Base-by-base conservation (phyloP, 2,888 invertebrate genomes). In the Phortica magna region DNA sequence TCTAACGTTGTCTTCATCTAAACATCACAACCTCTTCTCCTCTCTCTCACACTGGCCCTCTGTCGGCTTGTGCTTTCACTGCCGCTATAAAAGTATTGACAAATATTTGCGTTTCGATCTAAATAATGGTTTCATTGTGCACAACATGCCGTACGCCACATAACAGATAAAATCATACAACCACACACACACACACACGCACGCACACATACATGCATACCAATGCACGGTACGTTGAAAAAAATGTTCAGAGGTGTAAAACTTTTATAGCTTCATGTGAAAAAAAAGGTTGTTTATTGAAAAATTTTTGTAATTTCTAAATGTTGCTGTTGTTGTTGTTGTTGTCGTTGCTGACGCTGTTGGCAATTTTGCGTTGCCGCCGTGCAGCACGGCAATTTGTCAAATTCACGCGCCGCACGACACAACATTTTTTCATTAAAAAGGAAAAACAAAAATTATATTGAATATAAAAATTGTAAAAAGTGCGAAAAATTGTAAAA, bases 81-180 rank as follows among this genome's bases (percentile, higher is more conserved):
- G 65, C 12, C 42, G 42, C 68, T 43, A 43, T 17, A 31, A 68
- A 68, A 68, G 43, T 68, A 68, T 68, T 68, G 68, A 68, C 43
- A 68, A 68, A 68, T 43, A 68, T 68, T 68, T 42, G 43, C 43
- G 43, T 68, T 42, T 43, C 68, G 43, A 68, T 68, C 68, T 43
- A 68, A 68, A 68, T 43, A 68, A 64, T 64, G 64, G 22, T 64
- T 64, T 64, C 64, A 64, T 39, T 10, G 12, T 39, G 64, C 12
- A 9, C 31, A 9, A 19, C 31, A 31, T 31, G 31, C 31, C 31
- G 2, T 31, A 31, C 31, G 31, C 14, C 14, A 39, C 39, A 39
- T 64, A 22, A 64, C 64, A 64, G 22, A 39, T 64, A 64, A 19
- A 59, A 14, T n/a, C 19, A 59, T 17, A 59, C 59, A 17, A 9